These are phyloP conservation scores for Lacerta agilis DNA, from an alignment of 2,797 vertebrate species.

Conservation along the genomic window DNA sequence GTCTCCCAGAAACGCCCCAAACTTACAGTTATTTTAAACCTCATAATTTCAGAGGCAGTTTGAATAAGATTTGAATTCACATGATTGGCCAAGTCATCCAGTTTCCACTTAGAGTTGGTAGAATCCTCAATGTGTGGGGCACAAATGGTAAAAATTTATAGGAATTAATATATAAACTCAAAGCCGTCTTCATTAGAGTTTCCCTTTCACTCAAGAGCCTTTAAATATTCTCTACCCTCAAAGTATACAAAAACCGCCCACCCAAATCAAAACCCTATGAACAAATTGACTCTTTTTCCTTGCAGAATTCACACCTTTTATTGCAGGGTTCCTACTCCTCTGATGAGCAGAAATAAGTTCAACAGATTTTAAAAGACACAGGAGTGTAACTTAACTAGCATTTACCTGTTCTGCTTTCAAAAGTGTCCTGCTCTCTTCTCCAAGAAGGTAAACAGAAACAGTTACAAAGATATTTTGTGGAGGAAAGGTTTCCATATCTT, in stretches of 20 bases:
- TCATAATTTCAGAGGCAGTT: background rate
- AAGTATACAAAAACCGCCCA: background rate
- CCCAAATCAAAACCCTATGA: too few species aligned
- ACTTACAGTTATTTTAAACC: background rate
- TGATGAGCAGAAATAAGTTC: too few species aligned
- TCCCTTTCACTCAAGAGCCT: background rate
- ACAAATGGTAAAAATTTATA: background rate
- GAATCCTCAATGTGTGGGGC: background rate
- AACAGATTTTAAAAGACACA: too few species aligned
- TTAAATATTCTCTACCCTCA: background rate
- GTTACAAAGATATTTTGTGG: too few species aligned
- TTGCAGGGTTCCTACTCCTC: too few species aligned
- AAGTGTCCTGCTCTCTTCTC: too few species aligned
- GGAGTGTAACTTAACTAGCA: too few species aligned
- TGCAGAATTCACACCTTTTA: background rate
- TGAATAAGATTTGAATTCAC: background rate
- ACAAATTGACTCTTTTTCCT: background rate
- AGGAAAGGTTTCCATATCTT: too few species aligned
- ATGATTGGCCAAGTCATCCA: background rate
- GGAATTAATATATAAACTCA: background rate
- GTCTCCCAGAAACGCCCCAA: background rate
- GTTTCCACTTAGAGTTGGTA: background rate
- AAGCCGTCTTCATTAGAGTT: background rate
- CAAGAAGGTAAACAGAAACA: too few species aligned
- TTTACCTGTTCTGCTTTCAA: too few species aligned